Evolutionary conservation across 2,113 vertebrate species (phyloP), one percentile per base, ranked within the genome.

Genomic region (Oostethus manadensis): DNA sequence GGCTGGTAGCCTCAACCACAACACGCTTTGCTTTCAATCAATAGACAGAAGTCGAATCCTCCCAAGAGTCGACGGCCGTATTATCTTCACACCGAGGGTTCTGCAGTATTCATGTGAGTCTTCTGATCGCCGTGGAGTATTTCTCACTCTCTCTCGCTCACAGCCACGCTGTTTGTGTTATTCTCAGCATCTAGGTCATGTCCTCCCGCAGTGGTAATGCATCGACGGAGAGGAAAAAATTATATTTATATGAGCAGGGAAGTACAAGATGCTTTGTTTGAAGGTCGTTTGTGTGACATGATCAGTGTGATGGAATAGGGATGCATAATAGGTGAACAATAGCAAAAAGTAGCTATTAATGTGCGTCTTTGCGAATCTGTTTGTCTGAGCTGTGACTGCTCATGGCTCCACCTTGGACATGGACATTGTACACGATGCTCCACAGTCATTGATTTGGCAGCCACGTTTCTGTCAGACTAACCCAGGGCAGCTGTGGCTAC

Each of bases 171-270:
- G 60, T 29, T 56, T 44, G 11, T 26, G 57, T 61, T 43, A 40
- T 6, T 61, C 21, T 11, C 58, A 35, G 35, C 54, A 62, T 62
- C 47, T 63, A 60, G 62, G 64, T 70, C 64, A 64, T 48, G 62
- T 62, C 53, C 60, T 66, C 46, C 60, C 61, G 57, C 23, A 26
- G 23, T 33, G 29, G 29, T 33, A 7, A 33, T 33, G 29, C 29
- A 33, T 5, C 5, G 29, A 33, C 7, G 29, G 59, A 64, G 59
- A 50, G 45, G 1, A 40, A 40, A 10, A 38, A 38, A 38, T 1
- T 3, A 9, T 38, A 11, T 38, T 38, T 38, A 38, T 38, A 38
- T 38, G 35, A 38, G 35, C 10, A 10, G 35, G 35, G 38, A 42
- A 14, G 11, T 42, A 42, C 38, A 42, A 14, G 38, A 42, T 42